Evolutionary conservation across 2,888 invertebrate species (phyloP).

Genomic region (Orthosia cruda): DNA sequence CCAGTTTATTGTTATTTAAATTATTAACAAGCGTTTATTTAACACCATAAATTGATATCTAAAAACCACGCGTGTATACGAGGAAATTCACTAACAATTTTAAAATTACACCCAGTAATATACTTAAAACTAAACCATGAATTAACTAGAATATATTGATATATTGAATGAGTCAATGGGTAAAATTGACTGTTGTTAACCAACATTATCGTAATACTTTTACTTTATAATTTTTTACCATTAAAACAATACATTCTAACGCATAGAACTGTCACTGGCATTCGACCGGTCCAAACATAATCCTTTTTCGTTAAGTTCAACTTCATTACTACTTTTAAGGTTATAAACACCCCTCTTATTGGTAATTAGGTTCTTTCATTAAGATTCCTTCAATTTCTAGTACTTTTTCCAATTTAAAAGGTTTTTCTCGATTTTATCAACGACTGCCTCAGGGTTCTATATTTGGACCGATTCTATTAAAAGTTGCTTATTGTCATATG

Average conservation of each 20-base stretch:
- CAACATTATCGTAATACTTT: background rate
- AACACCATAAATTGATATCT: conserved; percentile 8
- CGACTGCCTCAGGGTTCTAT: background rate
- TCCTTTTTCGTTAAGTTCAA: conserved; percentile 1
- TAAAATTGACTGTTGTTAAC: conserved; percentile 8
- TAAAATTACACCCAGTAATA: conserved; percentile 3
- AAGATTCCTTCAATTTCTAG: background rate
- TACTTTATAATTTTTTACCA: background rate
- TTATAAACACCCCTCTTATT: background rate
- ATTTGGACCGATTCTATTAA: conserved; percentile 1
- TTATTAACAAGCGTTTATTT: background rate
- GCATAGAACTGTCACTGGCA: background rate
- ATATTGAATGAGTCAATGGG: conserved; percentile 14
- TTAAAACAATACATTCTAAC: background rate
- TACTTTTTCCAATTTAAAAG: background rate
- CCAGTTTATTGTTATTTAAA: background rate
- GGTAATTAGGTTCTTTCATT: background rate
- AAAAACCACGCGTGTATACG: background rate
- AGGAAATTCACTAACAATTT: conserved; percentile 23
- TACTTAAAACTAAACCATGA: conserved; percentile 8
- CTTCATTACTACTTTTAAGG: background rate
- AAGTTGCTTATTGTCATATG: background rate
- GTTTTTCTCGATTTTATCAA: background rate
- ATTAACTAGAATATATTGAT: conserved; percentile 16
- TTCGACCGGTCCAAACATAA: conserved; percentile 2